Evolutionary conservation across 2,797 vertebrate species (phyloP), one percentile per base, ranked within the genome.

Genomic region (Urosaurus nigricauda): DNA sequence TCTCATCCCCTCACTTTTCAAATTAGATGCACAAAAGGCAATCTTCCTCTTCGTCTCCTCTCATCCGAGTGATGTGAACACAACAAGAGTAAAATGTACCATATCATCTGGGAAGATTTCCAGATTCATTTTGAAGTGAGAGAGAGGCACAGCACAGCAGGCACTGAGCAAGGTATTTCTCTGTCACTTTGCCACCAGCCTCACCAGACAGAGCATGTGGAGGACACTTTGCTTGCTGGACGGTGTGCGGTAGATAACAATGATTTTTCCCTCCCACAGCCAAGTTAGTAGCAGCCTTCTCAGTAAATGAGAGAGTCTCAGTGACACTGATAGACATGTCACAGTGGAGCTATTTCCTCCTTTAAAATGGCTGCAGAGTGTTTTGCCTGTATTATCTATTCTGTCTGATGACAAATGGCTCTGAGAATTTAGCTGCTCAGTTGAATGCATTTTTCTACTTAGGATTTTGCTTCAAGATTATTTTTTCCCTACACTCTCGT

Each of bases 381-480:
- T 85, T 91, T 80, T 94, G 92, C 90, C 89, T 65, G 0, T 0
- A 0, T 8, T 86, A 24, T 19, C 90, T 68, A 68, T 68, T 68
- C 65, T 37, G 74, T 29, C 63, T 60, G 32, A 2, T 83, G 88
- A 92, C 60, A 85, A 89, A 90, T 29, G 5, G 91, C 89, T 88
- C 9, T 0, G 80, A 85, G 87, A 90, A 56, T 79, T 91, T 65
- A 88, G 63, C 85, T 92, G 56, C n/a, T 24, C 83, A 89, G 19
- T 0, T 73, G 84, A 89, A 84, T 91, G 85, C 12, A 91, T 91
- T 71, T 88, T 87, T 32, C 89, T 89, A 51, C 84, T 86, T 19
- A 65, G 68, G 21, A 80, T 88, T 93, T 74, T 90, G 83, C 89
- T 43, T 12, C 63, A 12, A 1, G 7, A 3, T n/a, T 88, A 63